Base-by-base conservation (phyloP, 2,888 invertebrate genomes). In the Hedychridium roseum region DNA sequence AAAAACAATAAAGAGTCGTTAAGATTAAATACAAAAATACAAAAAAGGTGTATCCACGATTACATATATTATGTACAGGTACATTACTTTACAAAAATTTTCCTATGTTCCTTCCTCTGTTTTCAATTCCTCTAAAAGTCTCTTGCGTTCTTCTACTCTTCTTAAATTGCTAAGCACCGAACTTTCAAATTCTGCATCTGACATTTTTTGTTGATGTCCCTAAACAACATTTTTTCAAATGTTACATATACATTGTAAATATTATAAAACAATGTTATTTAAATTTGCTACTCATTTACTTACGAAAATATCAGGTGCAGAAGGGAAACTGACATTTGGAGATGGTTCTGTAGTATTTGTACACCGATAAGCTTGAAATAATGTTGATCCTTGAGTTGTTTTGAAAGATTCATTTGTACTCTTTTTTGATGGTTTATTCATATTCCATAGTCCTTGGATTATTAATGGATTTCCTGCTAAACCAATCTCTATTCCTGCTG, bases 121-220 rank as follows among this genome's bases (percentile, higher is more conserved):
- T 76, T 83, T 75, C 83, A 90, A 86, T 81, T 89, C 82, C 66
- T 87, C 87, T 66, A 89, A 88, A 55, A 90, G 69, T 51, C 82
- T 83, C 79, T 92, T 92, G 41, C 92, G 84, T 79, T 94, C 94
- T 70, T 94, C 91, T 2, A 92, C 93, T 81, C 91, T 91, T 49
- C 90, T 82, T 81, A 94, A 81, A 80, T 89, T 90, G 51, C 86
- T 86, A 61, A 94, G 79, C 1, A 93, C 92, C 14, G 91, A 69
- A 68, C 87, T 89, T 80, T 95, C 94, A 81, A 88, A 94, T 75
- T 94, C 92, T 53, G 84, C 82, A 31, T 88, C 86, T 20, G 84
- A 57, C 44, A 64, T 47, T 44, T 49, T 55, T 5, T 40, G 27
- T 43, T 57, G 55, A 3, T 54, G 59, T 21, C 43, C 36, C 68